Base-by-base conservation (phyloP, 2,888 invertebrate genomes). In the Myopa testacea region DNA sequence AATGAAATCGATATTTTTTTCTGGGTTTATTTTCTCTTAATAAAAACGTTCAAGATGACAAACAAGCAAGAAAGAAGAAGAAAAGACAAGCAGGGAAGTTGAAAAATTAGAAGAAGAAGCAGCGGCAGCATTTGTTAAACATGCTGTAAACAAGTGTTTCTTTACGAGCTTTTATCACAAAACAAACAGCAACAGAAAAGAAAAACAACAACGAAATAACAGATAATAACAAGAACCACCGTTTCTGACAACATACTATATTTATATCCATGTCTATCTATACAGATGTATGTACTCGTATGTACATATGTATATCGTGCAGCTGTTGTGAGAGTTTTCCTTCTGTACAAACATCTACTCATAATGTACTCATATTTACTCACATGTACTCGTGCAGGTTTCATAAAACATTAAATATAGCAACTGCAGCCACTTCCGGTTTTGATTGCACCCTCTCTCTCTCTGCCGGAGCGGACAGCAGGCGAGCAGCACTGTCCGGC, bases 121-220 rank as follows among this genome's bases (percentile, higher is more conserved):
- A 55, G n/a, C 55, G 52, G 55, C 52, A 55, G 37, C 52, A 34
- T 50, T 55, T 60, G 60, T 68, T 38, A 71, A 71, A 71, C 60
- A 71, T 71, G 71, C 19, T 71, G 71, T 71, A 71, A 71, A 71
- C 71, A 71, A 71, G 71, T 71, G 71, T 60, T 71, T 71, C 55
- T 71, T 71, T 6, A 58, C 58, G 4, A 26, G 26, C 55, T 55
- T 55, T 55, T 55, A n/a, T 55, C 55, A 55, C 8, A 50, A 50
- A 50, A 8, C 50, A 50, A 8, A 50, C 50, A 50, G 55, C 10
- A 55, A n/a, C 55, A n/a, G 16, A 55, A n/a, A 14, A 1, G 55
- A 5, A 14, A 14, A 69, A 19, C 50, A 26, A 50, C 52, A 50
- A 26, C 38, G 26, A 26, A 45, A 34, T 3, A 50, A 8, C 45